Evolutionary conservation across 2,113 vertebrate genomes (phyloP).

Genomic region (Protomyctophum bolini): DNA sequence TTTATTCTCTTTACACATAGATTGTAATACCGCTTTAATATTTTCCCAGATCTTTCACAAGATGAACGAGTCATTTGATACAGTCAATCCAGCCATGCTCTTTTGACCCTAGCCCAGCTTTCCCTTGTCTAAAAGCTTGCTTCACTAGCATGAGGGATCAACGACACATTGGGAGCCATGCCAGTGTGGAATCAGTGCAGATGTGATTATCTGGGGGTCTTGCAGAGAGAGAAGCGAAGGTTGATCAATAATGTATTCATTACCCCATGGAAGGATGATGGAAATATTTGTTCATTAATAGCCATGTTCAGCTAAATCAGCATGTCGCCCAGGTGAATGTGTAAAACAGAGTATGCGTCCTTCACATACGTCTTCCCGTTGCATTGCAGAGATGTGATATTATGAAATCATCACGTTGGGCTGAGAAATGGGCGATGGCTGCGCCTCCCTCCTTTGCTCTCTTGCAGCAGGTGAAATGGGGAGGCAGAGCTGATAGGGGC

Average conservation of each 20-base stretch:
- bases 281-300: slow-evolving; percentile 56
- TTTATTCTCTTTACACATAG: slow-evolving; percentile 63
- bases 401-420: slow-evolving; percentile 20
- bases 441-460: background rate
- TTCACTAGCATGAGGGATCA: slow-evolving; percentile 56
- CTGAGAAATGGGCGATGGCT: background rate
- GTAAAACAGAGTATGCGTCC: background rate
- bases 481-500: slow-evolving; percentile 39
- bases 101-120: slow-evolving; percentile 48
- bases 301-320: slow-evolving; percentile 34
- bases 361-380: slow-evolving; percentile 4
- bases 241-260: slow-evolving; percentile 78
- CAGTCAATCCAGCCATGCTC: slow-evolving; percentile 42
- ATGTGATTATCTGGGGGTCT: slow-evolving; percentile 68
- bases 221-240: slow-evolving; percentile 42
- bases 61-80: slow-evolving; percentile 33
- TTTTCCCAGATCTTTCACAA: slow-evolving; percentile 45
- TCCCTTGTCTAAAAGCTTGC: slow-evolving; percentile 46
- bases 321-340: slow-evolving; percentile 40
- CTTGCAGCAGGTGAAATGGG: slow-evolving; percentile 31
- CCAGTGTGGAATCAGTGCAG: slow-evolving; percentile 55
- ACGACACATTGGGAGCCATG: slow-evolving; percentile 48
- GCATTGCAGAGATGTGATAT: slow-evolving; percentile 11
- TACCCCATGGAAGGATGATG: slow-evolving; percentile 61
- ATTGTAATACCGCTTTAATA: slow-evolving; percentile 45